These are phyloP conservation scores for Shinisaurus crocodilurus DNA, from an alignment of 2,113 vertebrate species.

Conservation along the genomic window DNA sequence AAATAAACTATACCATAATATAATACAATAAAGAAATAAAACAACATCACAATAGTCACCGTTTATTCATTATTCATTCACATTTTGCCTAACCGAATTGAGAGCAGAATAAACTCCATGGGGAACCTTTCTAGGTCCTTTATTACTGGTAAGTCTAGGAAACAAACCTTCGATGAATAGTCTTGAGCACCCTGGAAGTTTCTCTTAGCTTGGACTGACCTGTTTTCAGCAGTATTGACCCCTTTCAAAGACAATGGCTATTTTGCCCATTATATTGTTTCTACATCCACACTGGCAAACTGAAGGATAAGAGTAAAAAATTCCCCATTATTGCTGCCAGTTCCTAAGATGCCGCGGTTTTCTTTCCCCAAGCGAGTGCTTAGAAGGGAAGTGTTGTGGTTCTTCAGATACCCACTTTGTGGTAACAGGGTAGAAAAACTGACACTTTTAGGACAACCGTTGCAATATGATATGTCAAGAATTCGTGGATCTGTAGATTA, in stretches of 20 bases:
- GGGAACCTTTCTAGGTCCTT: neutral
- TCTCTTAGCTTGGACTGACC: neutral
- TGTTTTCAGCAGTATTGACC: neutral
- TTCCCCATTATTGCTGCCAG: neutral
- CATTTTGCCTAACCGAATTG: neutral
- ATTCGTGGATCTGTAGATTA: neutral
- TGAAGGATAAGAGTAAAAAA: neutral
- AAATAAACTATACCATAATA: neutral
- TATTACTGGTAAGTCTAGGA: neutral
- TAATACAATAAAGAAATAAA: neutral
- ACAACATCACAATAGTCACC: neutral
- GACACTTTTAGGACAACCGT: neutral
- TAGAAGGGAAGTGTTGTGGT: neutral
- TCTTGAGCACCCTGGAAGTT: neutral
- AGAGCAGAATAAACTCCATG: neutral
- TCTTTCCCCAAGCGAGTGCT: neutral
- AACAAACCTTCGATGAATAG: neutral
- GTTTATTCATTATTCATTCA: neutral
- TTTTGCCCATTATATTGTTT: neutral
- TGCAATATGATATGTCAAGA: accelerated
- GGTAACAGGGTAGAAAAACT: neutral
- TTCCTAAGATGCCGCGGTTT: neutral
- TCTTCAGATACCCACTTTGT: neutral
- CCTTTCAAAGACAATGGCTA: neutral
- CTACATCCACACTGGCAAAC: neutral